Evolutionary conservation across 2,797 vertebrate species (phyloP), one percentile per base, ranked within the genome.

Genomic region (Tragelaphus oryx): DNA sequence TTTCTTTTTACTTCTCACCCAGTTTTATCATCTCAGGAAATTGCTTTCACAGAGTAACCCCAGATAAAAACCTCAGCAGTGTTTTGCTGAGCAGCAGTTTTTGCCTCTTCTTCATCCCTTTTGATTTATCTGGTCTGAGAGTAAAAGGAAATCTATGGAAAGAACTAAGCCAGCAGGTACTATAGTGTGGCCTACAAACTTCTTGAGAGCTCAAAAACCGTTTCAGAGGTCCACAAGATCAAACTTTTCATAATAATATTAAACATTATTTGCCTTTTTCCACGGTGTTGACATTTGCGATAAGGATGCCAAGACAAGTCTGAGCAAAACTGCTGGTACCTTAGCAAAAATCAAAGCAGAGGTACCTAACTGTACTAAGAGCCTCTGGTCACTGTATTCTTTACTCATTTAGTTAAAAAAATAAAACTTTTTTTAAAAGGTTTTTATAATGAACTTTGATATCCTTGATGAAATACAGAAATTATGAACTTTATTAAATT

Each of bases 121-220:
- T 52, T 90, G n/a, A 71, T 85, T 50, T 75, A 62, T 52, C 0
- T 95, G 71, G 65, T 96, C 57, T 83, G n/a, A 60, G 20, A 96
- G 17, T 59, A 95, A 94, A 96, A 75, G 24, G 33, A 91, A 96
- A 87, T 30, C 57, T 81, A 88, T 37, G 22, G 30, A 84, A 91
- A 88, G 60, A 86, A 78, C 65, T 81, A 94, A 75, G 30, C 11
- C 75, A 91, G 20, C 54, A 60, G 48, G 68, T 85, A 81, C 87
- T 78, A 26, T 92, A 93, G 18, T 62, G 20, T 79, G 6, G 60
- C 54, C 30, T 96, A 57, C 41, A 62, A 11, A 91, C 26, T 81
- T 92, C 54, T 87, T 54, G 57, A 24, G 46, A 86, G n/a, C 52
- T 89, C 68, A 75, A 48, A 89, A 33, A 74, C 24, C 8, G 87